Conservation (phyloP, 92 coral and sea anemone species). For the Blastomussa wellsi region DNA sequence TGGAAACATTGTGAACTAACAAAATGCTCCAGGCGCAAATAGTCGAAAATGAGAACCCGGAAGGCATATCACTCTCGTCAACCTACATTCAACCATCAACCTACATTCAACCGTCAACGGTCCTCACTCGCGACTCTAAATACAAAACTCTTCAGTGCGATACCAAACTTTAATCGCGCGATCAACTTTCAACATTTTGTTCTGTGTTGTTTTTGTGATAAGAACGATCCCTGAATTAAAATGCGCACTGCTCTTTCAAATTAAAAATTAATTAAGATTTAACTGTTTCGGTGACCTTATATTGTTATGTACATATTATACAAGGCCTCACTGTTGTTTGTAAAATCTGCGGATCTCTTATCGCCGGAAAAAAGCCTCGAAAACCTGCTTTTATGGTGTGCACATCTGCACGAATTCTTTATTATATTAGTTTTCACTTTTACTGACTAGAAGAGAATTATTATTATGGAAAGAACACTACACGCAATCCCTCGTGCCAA, state of each 20-base stretch:
- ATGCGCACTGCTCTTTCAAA: background rate
- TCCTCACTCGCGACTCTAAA: no score
- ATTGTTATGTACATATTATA: background rate
- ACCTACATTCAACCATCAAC: background rate
- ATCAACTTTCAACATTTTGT: no score
- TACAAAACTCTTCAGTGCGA: no score
- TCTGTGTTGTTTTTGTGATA: background rate
- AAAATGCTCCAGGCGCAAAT: background rate
- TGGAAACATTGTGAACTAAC: background rate
- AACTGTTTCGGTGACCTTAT: background rate
- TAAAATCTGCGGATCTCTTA: background rate
- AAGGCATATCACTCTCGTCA: background rate
- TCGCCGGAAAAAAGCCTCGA: background rate
- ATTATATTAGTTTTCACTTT: background rate
- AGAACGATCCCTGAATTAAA: background rate
- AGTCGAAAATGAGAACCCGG: background rate
- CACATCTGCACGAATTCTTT: background rate
- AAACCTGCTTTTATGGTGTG: background rate
- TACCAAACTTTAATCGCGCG: background rate
- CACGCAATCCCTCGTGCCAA: background rate
- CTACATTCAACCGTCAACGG: no score
- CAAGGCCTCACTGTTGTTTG: background rate
- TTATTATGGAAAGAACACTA: background rate
- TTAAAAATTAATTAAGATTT: no score
- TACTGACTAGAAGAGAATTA: background rate